Percentiles rank a stretch among this genome's conserved stretches.
Conservation (phyloP, 2,888 invertebrate species). For the Megastigmus dorsalis region DNA sequence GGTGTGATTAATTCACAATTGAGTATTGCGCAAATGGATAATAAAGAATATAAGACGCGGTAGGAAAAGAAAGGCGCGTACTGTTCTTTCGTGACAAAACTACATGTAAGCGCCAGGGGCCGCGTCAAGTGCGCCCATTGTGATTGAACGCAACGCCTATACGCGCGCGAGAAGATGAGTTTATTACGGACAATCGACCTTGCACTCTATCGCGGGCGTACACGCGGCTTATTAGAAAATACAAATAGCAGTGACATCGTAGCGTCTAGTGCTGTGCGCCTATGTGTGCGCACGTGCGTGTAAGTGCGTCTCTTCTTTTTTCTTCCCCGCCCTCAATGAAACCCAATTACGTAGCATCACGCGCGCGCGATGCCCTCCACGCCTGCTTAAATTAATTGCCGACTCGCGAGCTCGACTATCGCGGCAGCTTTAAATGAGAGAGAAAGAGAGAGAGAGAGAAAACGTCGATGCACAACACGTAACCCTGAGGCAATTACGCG, state of each 20-base stretch:
- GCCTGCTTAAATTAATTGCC: conserved; percentile 36
- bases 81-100: too few relatives aligned
- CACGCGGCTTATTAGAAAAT: conserved; percentile 32
- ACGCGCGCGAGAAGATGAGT: too few relatives aligned
- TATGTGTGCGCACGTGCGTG: too few relatives aligned
- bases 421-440: neutral
- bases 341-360: conserved; percentile 36
- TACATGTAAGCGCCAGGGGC: too few relatives aligned
- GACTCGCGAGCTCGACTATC: conserved; percentile 11
- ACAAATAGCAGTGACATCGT: conserved; percentile 39
- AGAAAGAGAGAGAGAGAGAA: neutral
- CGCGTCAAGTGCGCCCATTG: too few relatives aligned
- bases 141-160: too few relatives aligned
- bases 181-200: conserved; percentile 26
- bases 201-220: too few relatives aligned
- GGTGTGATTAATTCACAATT: too few relatives aligned
- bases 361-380: conserved; percentile 25
- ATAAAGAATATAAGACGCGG: too few relatives aligned
- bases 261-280: neutral
- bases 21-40: too few relatives aligned
- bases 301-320: too few relatives aligned
- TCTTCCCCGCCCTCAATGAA: conserved; percentile 16
- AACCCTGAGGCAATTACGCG: conserved; percentile 39
- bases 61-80: too few relatives aligned
- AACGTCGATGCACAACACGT: neutral